phyloP scores from a whole-genome alignment of 2,888 invertebrate genomes.

The Morpho achilles region DNA sequence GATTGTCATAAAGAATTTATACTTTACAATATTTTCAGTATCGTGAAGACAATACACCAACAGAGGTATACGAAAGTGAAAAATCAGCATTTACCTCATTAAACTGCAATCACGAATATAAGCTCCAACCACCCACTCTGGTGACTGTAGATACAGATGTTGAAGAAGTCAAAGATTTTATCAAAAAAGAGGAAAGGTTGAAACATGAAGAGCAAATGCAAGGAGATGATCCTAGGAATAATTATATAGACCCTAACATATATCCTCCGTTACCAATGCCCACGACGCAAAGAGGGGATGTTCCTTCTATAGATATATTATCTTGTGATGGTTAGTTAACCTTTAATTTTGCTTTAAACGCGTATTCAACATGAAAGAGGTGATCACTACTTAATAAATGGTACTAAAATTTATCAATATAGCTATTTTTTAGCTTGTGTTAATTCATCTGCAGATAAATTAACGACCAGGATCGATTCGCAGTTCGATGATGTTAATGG shows the following conservation, averaged over 20 bases:
- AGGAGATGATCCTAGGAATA: conserved; percentile 62
- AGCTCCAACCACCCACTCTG: conserved; percentile 44
- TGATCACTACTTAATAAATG: no score
- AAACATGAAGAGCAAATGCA: conserved; percentile 64
- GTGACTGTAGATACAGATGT: conserved; percentile 54
- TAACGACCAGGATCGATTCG: no score
- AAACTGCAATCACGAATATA: conserved; percentile 57
- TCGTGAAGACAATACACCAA: conserved; percentile 78
- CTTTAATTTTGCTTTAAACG: neutral
- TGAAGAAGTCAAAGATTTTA: conserved; percentile 60
- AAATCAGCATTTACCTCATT: conserved; percentile 70
- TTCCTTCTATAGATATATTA: conserved; percentile 63
- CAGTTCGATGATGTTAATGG: no score
- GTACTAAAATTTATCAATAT: no score
- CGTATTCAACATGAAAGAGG: no score
- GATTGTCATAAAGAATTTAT: neutral
- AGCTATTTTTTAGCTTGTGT: no score
- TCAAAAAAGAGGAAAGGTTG: conserved; percentile 51
- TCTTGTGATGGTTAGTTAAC: conserved; percentile 62
- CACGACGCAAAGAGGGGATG: conserved; percentile 55
- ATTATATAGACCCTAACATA: conserved; percentile 50
- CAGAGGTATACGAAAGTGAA: conserved; percentile 74
- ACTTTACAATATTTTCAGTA: conserved; percentile 55
- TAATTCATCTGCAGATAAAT: no score
- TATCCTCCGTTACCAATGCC: conserved; percentile 40